Evolutionary conservation across 2,113 vertebrate genomes (phyloP).

Genomic region (Parotia lawesii): DNA sequence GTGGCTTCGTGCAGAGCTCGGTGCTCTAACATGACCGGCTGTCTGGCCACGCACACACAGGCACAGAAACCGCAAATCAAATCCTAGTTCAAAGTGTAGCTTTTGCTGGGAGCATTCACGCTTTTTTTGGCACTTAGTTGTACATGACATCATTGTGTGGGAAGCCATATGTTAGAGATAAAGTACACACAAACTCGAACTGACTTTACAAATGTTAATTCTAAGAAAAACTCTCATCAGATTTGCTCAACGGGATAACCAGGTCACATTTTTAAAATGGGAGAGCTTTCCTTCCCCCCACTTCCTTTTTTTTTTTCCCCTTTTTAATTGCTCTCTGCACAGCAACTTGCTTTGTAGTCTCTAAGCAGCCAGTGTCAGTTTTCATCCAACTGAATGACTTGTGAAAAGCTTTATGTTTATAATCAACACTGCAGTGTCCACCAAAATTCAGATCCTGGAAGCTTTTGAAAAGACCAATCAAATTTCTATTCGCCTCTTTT

Average conservation of each 20-base stretch:
- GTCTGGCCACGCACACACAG: background rate
- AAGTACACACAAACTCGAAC: conserved; percentile 5
- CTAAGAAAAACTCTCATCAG: background rate
- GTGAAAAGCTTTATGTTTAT: background rate
- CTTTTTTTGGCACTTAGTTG: conserved; percentile 7
- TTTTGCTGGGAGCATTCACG: background rate
- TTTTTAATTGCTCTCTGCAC: background rate
- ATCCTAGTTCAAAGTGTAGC: background rate
- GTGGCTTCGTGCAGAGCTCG: accelerated
- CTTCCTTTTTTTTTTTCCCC: background rate
- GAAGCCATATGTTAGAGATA: conserved; percentile 20
- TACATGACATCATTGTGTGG: conserved; percentile 21
- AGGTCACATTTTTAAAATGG: background rate
- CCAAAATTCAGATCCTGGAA: background rate
- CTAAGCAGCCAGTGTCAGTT: background rate
- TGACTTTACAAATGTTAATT: conserved; percentile 18
- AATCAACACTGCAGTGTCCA: background rate
- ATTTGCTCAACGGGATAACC: background rate
- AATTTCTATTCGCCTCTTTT: background rate
- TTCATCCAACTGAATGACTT: background rate
- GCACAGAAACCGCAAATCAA: background rate
- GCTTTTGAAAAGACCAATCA: background rate
- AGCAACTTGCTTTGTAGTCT: background rate
- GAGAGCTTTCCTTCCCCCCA: background rate
- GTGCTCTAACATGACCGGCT: accelerated